A percentile compares a stretch with the other conserved stretches of the same genome.
Evolutionary conservation across 2,888 invertebrate species (phyloP).

Genomic region (Patella depressa): DNA sequence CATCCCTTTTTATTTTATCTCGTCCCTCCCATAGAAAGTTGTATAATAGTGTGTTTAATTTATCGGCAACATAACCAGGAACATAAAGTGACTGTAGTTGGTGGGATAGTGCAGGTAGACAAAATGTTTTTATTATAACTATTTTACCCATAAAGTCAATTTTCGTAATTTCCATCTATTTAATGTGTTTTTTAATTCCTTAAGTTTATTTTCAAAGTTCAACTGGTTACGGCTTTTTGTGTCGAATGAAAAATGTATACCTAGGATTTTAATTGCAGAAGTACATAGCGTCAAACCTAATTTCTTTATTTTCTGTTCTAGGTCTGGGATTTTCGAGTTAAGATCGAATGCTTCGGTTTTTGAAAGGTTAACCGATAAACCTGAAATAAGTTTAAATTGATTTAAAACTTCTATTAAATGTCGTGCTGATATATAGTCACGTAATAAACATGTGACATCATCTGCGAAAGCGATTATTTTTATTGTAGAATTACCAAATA

Average conservation of each 20-base stretch:
- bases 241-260: neutral
- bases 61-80: neutral
- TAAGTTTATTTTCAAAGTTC: neutral
- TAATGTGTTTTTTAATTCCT: neutral
- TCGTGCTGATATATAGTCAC: no score
- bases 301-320: neutral
- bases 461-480: neutral
- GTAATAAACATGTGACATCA: no score
- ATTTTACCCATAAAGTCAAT: neutral
- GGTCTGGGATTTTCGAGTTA: neutral
- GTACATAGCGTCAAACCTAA: neutral
- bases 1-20: neutral
- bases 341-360: neutral
- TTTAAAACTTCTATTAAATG: no score
- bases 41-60: neutral
- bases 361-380: neutral
- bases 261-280: neutral
- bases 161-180: neutral
- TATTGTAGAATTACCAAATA: neutral
- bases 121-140: neutral
- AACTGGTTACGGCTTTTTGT: neutral
- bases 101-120: neutral
- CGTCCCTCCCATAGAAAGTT: neutral
- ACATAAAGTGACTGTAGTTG: neutral
- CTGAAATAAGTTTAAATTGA: conserved; percentile 3